These are phyloP conservation scores for Pseudorhiza aurosa DNA, from an alignment of 30 jellyfish, hydroid and myxozoan genomes.

Conservation along the genomic window DNA sequence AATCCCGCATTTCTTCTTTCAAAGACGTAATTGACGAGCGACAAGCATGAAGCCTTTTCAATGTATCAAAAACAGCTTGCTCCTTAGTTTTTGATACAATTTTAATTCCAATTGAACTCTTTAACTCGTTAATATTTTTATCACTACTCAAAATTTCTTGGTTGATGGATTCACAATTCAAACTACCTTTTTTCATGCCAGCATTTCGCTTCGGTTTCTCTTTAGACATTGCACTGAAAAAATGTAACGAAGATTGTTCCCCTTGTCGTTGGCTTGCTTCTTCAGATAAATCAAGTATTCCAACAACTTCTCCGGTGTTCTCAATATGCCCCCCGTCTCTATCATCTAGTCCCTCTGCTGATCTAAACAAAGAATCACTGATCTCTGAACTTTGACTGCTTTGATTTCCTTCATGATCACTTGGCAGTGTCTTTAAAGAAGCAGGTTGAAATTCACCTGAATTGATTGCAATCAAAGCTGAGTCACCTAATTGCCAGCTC, in stretches of 20 bases:
- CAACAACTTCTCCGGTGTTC: conserved; percentile 28
- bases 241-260: too few species aligned
- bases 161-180: too few species aligned
- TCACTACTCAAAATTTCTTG: too few species aligned
- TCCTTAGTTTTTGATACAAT: neutral
- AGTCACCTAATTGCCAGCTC: conserved; percentile 62
- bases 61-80: neutral
- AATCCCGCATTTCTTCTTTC: neutral
- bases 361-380: conserved; percentile 61
- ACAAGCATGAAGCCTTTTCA: neutral
- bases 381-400: conserved; percentile 67
- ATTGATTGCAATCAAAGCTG: conserved; percentile 15
- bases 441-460: conserved; percentile 84
- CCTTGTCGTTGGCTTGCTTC: neutral
- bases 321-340: neutral
- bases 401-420: conserved; percentile 44
- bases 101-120: too few species aligned
- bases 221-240: too few species aligned
- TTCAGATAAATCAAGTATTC: conserved; percentile 45
- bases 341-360: conserved; percentile 65
- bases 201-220: too few species aligned
- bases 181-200: too few species aligned
- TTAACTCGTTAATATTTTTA: too few species aligned
- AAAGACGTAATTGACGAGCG: neutral
- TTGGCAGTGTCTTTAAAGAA: conserved; percentile 59